Evolutionary conservation across 2,888 invertebrate genomes (phyloP).

Genomic region (Campoletis raptor): DNA sequence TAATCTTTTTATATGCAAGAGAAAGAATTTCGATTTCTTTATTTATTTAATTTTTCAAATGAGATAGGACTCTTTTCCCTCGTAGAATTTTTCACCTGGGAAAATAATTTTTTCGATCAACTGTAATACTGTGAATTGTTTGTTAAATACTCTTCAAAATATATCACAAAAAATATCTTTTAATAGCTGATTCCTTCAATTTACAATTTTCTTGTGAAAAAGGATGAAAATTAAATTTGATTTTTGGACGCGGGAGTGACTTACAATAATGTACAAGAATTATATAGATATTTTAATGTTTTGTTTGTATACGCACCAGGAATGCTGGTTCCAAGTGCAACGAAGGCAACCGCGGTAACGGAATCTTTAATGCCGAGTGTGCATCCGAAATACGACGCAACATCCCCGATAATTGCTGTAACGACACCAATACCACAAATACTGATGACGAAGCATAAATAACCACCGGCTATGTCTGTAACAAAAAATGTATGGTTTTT

Average conservation of each 20-base stretch:
- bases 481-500: constrained; percentile 63
- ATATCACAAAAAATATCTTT: not conserved
- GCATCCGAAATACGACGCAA: constrained; percentile 99
- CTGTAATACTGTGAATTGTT: no score
- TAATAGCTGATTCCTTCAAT: not conserved
- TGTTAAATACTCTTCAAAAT: not conserved
- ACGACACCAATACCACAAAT: constrained; percentile 97
- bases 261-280: not conserved
- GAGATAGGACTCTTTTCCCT: no score
- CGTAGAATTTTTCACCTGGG: no score
- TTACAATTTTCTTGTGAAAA: no score
- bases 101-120: no score
- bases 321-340: constrained; percentile 99
- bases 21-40: no score
- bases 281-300: not conserved
- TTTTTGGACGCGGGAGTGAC: not conserved
- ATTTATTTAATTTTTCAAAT: no score
- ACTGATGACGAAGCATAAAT: constrained; percentile 97
- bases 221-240: not conserved
- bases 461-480: constrained; percentile 96
- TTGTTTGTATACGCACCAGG: constrained; percentile 90
- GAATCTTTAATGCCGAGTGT: constrained; percentile 98
- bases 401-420: constrained; percentile 98
- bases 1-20: no score
- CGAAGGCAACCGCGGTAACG: constrained; percentile 98